These are phyloP conservation scores for Nylanderia fulva DNA, from an alignment of 1,140 invertebrate species.

Conservation along the genomic window DNA sequence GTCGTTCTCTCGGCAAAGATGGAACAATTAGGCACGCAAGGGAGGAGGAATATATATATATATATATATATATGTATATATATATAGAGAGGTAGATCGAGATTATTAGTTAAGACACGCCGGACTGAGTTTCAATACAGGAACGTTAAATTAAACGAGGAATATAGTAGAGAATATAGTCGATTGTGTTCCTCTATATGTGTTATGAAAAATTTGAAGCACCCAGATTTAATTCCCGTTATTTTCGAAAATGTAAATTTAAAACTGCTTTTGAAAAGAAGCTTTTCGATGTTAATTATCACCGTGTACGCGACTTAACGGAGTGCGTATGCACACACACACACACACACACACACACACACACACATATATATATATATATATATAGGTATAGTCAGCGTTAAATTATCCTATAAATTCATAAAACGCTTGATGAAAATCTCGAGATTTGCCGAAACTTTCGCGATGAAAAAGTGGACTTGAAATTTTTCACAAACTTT, in stretches of 20 bases:
- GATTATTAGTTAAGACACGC: not conserved
- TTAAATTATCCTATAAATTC: not conserved
- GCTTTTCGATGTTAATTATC: no score
- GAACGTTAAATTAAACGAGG: not conserved
- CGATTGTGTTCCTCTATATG: not conserved
- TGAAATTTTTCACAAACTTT: not conserved
- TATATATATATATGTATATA: no score
- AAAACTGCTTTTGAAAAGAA: no score
- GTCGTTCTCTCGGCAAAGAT: slow-evolving; percentile 9
- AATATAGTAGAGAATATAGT: slow-evolving; percentile 1
- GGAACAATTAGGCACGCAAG: not conserved
- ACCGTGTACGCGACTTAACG: no score
- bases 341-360: no score
- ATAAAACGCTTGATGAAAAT: not conserved
- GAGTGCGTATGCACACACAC: no score
- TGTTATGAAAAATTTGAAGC: not conserved
- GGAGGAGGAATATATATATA: not conserved
- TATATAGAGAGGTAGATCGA: not conserved
- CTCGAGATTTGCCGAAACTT: not conserved
- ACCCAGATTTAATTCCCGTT: not conserved
- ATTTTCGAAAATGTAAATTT: not conserved
- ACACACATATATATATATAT: no score
- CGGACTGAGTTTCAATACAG: not conserved
- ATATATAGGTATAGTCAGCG: not conserved
- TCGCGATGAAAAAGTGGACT: not conserved